Evolutionary conservation across 2,888 invertebrate species (phyloP), one percentile per base, ranked within the genome.

Genomic region (Parelbella ahira): DNA sequence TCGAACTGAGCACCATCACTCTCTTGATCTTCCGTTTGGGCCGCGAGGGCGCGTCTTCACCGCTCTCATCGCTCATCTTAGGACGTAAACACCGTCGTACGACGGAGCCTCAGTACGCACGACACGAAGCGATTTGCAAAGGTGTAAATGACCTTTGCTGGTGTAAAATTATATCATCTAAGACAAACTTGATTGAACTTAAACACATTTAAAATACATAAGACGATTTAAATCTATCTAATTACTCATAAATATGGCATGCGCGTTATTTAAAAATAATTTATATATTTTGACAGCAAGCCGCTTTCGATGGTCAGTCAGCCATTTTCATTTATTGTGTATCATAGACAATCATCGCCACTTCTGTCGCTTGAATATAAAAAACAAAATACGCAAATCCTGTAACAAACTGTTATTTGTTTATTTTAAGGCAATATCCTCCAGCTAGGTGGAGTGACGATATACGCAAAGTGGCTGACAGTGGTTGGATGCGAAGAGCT

Each of bases 211-310:
- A 48, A 51, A 60, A 52, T 44, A 53, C 54, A 50, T 58, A 63
- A 51, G 49, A 61, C 55, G 51, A 57, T 60, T 67, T 36, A 57
- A 57, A 58, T 56, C 51, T 57, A 45, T 53, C 47, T 52, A 58
- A 57, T 56, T 58, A 54, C 47, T 63, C 61, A 53, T 55, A 56
- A 58, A 37, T 56, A 49, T 42, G 45, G 60, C 63, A 65, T 72
- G 68, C 61, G 71, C 71, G 65, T 59, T 68, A 61, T 49, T 54
- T 57, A 67, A 70, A 63, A 58, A 64, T 63, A 71, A 36, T 23
- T 29, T 66, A 63, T 65, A 56, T 82, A 84, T 84, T 86, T 83
- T 88, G 88, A 88, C 88, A 88, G 86, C 78, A 86, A 86, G 83
- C 87, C 81, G 86, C 82, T 83, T 75, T 79, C 70, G 64, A 71